Conservation (phyloP, 2,113 vertebrate genomes). For the Ranitomeya variabilis region DNA sequence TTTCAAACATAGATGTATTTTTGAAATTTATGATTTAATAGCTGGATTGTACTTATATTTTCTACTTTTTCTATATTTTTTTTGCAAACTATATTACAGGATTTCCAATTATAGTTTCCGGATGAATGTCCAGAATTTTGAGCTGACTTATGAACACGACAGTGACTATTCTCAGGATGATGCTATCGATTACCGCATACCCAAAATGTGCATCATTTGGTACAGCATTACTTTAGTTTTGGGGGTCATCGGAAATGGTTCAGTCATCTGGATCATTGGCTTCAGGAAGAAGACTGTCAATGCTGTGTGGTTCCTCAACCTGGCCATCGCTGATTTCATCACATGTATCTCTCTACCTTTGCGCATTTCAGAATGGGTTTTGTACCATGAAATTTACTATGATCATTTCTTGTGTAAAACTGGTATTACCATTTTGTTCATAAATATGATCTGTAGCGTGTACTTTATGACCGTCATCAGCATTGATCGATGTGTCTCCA, state of each 20-base stretch:
- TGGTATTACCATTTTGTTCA: neutral
- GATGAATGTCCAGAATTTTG: too few relatives aligned
- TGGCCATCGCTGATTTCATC: constrained; percentile 72
- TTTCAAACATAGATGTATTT: too few relatives aligned
- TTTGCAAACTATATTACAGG: neutral
- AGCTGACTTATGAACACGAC: too few relatives aligned
- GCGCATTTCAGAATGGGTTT: constrained; percentile 24
- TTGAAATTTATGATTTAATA: neutral
- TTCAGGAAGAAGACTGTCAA: constrained; percentile 68
- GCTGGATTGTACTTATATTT: neutral
- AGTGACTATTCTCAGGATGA: neutral
- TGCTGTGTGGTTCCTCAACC: constrained; percentile 70
- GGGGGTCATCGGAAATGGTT: constrained; percentile 67
- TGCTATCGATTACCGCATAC: neutral
- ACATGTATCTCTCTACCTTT: constrained; percentile 64
- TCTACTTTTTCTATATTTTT: neutral
- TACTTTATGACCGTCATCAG: constrained; percentile 70
- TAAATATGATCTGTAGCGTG: constrained; percentile 72
- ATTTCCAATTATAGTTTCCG: too few relatives aligned
- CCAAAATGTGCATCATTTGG: neutral
- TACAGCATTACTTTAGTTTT: constrained; percentile 61
- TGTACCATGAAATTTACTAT: neutral
- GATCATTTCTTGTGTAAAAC: constrained; percentile 66
- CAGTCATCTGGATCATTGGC: constrained; percentile 71
- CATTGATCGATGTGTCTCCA: constrained; percentile 69